Base-by-base conservation (phyloP, 2,888 invertebrate genomes). In the Lithophane leautieri region DNA sequence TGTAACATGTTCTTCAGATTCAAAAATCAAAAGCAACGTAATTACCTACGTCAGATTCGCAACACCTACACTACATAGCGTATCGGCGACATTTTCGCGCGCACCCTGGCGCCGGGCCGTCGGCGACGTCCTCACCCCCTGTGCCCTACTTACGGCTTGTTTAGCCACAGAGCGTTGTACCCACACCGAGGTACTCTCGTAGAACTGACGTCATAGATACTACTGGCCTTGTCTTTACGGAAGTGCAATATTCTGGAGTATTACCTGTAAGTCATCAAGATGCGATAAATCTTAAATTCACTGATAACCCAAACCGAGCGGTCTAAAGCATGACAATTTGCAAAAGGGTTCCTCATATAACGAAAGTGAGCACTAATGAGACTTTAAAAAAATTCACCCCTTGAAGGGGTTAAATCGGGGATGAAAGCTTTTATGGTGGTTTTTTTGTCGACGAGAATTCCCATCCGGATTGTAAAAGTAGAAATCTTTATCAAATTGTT, bases 21-120 rank as follows among this genome's bases (percentile, higher is more conserved):
- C 58, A n/a, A 34, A 44, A 8, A 16, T 34, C 25, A 22, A 34
- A 75, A 54, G 16, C 11, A 9, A 6, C 16, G 16, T 44, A 52
- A 73, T 40, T 54, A 60, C n/a, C 28, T 56, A 61, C n/a, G 2
- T 2, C 34, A 50, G 63, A 47, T 76, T 81, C 25, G 65, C 71
- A 62, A 81, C 34, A 65, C 54, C 11, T 11, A n/a, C 54, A 52
- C 25, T 44, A 22, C 16, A 16, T 54, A 16, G 8, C 56, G 44
- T 68, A 65, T 8, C 9, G 58, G 81, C 83, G 87, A 86, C 87
- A 86, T 86, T 86, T 82, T 76, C 78, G 84, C 79, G 76, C 66
- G 9, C 52, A 71, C 84, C 81, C 78, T 67, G 87, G 87, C 87
- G 87, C 87, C 87, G 52, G 65, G 56, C 76, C 14, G 86, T 83